Evolutionary conservation across 1,140 invertebrate genomes (phyloP), one percentile per base, ranked within the genome.

Genomic region (Condylostylus longicornis): DNA sequence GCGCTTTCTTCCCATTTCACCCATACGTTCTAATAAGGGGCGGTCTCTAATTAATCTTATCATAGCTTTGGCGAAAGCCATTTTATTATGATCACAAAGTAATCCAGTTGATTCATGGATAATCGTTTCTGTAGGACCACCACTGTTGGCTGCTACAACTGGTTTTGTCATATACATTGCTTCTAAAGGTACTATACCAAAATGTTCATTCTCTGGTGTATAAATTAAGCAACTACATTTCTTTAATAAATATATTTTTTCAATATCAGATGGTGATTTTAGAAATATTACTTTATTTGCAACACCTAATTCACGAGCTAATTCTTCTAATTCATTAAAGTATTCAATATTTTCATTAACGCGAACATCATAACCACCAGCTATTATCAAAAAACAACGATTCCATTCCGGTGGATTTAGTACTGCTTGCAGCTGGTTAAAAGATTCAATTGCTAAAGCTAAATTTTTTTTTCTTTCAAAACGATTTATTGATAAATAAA

Each of bases 161-260:
- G 94, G 91, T 51, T 87, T 84, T 18, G 69, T 65, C 52, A 80
- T 76, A 54, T 87, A 90, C 96, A 99, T 99, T 1, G 94, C 91
- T 70, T 99, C 96, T 34, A 99, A 64, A 2, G 96, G 96, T 6
- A 99, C 96, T 54, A 99, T 99, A 5, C 96, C 96, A 73, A 99
- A 99, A 67, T 99, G 96, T 61, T 99, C 96, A 58, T 87, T 88
- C 1, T 78, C 72, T 4, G 96, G 96, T 14, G 96, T 99, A 47
- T 99, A 99, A 12, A 99, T 50, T 4, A 98, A 62, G 53, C 80
- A 77, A 44, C 74, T 69, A 51, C 79, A 79, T 38, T 74, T 57
- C 32, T 74, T 66, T 4, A 99, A 62, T 13, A 98, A 60, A 4
- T 77, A 69, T 18, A 84, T 69, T 64, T 97, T 97, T 28, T 81